Conservation (phyloP, 2,888 invertebrate genomes). For the Melanargia galathea region DNA sequence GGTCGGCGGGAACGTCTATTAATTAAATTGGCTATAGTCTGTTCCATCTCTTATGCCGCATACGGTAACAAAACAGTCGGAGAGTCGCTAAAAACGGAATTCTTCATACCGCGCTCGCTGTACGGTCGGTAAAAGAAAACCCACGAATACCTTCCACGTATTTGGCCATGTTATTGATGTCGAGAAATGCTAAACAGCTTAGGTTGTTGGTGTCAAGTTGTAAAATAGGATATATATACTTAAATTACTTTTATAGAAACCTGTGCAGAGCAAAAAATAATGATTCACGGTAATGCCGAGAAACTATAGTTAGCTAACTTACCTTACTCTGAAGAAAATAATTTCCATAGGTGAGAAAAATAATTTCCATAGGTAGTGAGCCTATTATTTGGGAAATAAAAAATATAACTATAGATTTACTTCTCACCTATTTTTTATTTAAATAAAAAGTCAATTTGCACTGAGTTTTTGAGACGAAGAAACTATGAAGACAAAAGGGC, state of each 20-base stretch:
- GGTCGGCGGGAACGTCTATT: constrained; percentile 60
- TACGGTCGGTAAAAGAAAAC: constrained; percentile 62
- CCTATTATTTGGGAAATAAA: too few species aligned
- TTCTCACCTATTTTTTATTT: too few species aligned
- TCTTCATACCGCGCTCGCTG: constrained; percentile 51
- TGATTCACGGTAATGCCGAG: constrained; percentile 2
- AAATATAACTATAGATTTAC: too few species aligned
- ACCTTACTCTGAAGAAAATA: too few species aligned
- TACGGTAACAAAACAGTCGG: constrained; percentile 60
- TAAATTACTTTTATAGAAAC: constrained; percentile 39
- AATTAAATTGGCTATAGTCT: constrained; percentile 62
- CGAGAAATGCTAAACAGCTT: constrained; percentile 57
- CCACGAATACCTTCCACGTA: constrained; percentile 54
- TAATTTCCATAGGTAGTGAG: too few species aligned
- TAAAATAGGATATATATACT: constrained; percentile 61
- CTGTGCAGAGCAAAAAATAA: constrained; percentile 1
- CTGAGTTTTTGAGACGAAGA: too few species aligned
- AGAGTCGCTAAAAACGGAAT: constrained; percentile 66
- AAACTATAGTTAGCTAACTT: background rate
- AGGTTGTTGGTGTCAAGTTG: constrained; percentile 57
- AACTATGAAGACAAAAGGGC: too few species aligned
- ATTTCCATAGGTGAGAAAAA: too few species aligned
- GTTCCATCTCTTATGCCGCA: constrained; percentile 57
- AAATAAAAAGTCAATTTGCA: too few species aligned
- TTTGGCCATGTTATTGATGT: constrained; percentile 55